Evolutionary conservation across 2,797 vertebrate genomes (phyloP), one percentile per base, ranked within the genome.

Genomic region (Orestias chungarensis): DNA sequence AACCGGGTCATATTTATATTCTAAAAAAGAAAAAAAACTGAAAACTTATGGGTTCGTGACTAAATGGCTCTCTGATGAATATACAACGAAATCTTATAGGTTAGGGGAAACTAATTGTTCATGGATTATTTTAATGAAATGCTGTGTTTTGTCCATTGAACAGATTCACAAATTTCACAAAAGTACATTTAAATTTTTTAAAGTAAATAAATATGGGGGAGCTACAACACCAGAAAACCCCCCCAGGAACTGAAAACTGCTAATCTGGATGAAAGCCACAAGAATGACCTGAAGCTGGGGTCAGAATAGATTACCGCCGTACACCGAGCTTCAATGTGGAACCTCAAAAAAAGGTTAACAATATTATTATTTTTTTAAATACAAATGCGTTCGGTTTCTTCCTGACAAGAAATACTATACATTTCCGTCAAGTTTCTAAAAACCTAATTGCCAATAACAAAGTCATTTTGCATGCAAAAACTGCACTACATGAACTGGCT

Each of bases 381-480:
- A 29, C 18, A 47, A 46, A 31, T 47, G 17, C 31, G 64, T 47
- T 66, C 43, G 11, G n/a, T 64, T 7, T 42, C 12, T 64, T 64
- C 38, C 35, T 8, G 59, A 62, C 12, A 1, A 42, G 4, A 11
- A 62, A n/a, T 15, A 42, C 40, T 25, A 64, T 25, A 15, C 12
- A 42, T 64, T 25, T 42, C n/a, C n/a, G 33, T 61, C 6, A n/a
- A 23, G n/a, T 35, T 68, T 59, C 57, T 7, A 44, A 40, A 71
- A 66, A 70, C 72, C 57, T 11, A 47, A 64, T 43, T 72, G 68
- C 46, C 66, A 70, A 68, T 66, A 71, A 74, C 68, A 75, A 84
- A 79, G 87, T 86, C 71, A 86, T 86, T 81, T 85, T 88, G 85
- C 82, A 75, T 65, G 82, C 76, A 87, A 88, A 83, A 87, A 82